Base-by-base conservation (phyloP, 2,888 invertebrate species). In the Pyrocoelia pectoralis region DNA sequence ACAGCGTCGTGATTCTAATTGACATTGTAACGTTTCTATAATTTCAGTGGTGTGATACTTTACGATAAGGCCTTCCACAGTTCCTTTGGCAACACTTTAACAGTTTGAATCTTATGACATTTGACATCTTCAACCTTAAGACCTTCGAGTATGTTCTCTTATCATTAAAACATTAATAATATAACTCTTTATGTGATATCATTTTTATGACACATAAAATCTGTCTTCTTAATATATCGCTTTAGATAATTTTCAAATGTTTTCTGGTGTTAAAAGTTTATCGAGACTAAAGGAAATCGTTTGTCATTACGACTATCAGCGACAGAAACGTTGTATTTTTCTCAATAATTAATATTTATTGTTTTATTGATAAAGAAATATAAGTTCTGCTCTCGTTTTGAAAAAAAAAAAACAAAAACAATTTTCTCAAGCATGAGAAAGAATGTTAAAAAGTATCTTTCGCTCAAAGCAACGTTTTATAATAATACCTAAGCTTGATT, bases 401-500 rank as follows among this genome's bases (percentile, higher is more conserved):
- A 43, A 46, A 43, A 53, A n/a, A n/a, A n/a, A n/a, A n/a, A n/a
- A n/a, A n/a, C n/a, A n/a, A 13, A 40, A 40, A 14, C 14, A 33
- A n/a, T 33, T n/a, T 33, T 33, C 33, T n/a, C 10, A 2, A 33
- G 38, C 56, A 56, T 62, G 62, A 56, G 62, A 62, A 62, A 61
- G 56, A 56, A 56, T 52, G 49, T 19, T 53, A 18, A 15, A 49
- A 52, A 2, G 28, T 10, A 10, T 28, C 12, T 5, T n/a, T 52
- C 40, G 61, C 61, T 50, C 33, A 46, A 43, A 48, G 61, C 55
- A 33, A 61, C 19, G 43, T 58, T 59, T 29, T 59, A 43, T 56
- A 40, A 50, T 54, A 24, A 14, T 29, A 43, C 12, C 66, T n/a
- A 65, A 62, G 66, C 14, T 59, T 68, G 70, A 72, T 70, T 71